Percentiles rank a stretch among this genome's conserved stretches.
Conservation (phyloP, 1,140 invertebrate species). For the Bombus soroeensis region DNA sequence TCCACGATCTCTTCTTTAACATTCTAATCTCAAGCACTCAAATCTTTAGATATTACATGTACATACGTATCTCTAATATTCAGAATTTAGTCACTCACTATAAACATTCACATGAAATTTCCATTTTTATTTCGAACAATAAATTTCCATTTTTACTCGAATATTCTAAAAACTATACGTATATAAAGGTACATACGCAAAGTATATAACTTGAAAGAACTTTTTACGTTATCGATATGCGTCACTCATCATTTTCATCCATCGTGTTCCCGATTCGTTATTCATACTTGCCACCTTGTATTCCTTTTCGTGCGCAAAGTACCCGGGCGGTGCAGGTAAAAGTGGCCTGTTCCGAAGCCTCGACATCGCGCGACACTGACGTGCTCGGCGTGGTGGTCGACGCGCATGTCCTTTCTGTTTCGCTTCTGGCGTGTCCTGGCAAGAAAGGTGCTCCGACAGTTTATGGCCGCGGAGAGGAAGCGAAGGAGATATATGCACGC, state of each 20-base stretch:
- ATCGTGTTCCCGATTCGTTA: not conserved
- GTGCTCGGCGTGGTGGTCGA: slow-evolving; percentile 5
- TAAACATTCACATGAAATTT: too few relatives aligned
- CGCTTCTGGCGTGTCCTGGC: slow-evolving; percentile 46
- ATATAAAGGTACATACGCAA: too few relatives aligned
- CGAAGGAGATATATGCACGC: slow-evolving; percentile 61
- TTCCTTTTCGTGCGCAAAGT: not conserved
- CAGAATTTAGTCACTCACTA: too few relatives aligned
- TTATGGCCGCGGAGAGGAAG: slow-evolving; percentile 72
- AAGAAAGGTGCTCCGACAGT: slow-evolving; percentile 70
- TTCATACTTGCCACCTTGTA: not conserved
- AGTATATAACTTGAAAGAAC: too few relatives aligned
- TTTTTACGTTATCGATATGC: not conserved
- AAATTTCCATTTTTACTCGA: too few relatives aligned
- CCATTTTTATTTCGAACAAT: too few relatives aligned
- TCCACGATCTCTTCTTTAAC: too few relatives aligned
- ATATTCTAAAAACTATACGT: too few relatives aligned
- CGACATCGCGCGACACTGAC: slow-evolving; percentile 9
- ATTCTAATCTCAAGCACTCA: too few relatives aligned
- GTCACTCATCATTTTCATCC: not conserved
- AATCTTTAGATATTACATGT: too few relatives aligned
- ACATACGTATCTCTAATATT: too few relatives aligned
- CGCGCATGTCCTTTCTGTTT: slow-evolving; percentile 40
- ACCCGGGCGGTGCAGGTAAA: not conserved
- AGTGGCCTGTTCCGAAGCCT: not conserved